Conservation (phyloP, 2,113 vertebrate genomes). For the Sinocyclocheilus anophthalmus region DNA sequence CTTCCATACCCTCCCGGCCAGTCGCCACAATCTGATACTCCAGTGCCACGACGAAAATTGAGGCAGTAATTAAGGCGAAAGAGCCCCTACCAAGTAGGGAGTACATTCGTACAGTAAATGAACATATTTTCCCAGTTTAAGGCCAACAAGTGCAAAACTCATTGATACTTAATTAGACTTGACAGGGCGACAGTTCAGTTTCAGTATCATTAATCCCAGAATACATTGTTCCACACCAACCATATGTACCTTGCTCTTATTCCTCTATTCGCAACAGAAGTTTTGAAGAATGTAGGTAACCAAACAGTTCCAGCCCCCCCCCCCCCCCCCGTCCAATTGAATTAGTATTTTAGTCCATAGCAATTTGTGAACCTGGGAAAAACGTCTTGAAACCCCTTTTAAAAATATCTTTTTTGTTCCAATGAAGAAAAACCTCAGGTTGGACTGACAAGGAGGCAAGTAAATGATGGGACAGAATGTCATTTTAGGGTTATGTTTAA, state of each 20-base stretch:
- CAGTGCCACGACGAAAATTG: too few relatives aligned
- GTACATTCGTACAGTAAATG: too few relatives aligned
- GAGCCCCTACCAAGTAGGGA: background rate
- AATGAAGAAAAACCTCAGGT: background rate
- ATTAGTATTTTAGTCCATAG: background rate
- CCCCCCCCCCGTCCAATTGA: too few relatives aligned
- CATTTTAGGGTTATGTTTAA: background rate
- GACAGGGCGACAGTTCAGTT: background rate
- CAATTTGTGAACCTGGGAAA: background rate
- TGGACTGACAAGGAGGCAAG: too few relatives aligned
- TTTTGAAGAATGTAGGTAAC: background rate
- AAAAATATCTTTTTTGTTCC: background rate
- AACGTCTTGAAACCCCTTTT: background rate
- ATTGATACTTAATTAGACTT: background rate
- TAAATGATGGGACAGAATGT: background rate
- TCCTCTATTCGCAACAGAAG: background rate
- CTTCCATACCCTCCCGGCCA: too few relatives aligned
- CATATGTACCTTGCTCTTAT: background rate
- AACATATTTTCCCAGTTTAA: too few relatives aligned
- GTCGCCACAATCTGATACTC: too few relatives aligned
- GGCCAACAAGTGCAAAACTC: too few relatives aligned
- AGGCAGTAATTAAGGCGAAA: too few relatives aligned
- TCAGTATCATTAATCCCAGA: too few relatives aligned
- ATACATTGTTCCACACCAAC: too few relatives aligned
- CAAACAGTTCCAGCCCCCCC: background rate